Conservation (phyloP, 2,888 invertebrate species). For the Cantharis rustica region DNA sequence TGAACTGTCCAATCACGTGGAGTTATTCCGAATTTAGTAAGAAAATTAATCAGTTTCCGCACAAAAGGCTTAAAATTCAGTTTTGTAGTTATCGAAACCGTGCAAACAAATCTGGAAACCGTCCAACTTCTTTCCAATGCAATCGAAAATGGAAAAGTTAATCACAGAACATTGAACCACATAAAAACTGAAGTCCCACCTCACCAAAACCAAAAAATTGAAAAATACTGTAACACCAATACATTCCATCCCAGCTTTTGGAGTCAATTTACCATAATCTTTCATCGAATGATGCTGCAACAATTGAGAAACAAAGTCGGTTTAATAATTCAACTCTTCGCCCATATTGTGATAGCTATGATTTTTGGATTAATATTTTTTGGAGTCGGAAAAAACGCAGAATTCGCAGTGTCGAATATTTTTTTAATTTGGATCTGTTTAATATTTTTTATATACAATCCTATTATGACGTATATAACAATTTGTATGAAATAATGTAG, state of each 20-base stretch:
- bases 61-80: not conserved
- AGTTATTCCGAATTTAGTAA: constrained; percentile 76
- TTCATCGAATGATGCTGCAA: constrained; percentile 62
- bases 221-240: constrained; percentile 18
- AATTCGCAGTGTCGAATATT: constrained; percentile 61
- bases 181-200: no score
- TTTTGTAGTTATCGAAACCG: constrained; percentile 56
- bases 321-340: constrained; percentile 62
- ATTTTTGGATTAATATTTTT: constrained; percentile 64
- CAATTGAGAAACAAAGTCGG: constrained; percentile 59
- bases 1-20: constrained; percentile 75
- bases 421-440: constrained; percentile 64
- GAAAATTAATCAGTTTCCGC: constrained; percentile 12
- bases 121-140: constrained; percentile 44
- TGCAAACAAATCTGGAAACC: constrained; percentile 46
- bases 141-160: constrained; percentile 55
- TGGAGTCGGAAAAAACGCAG: constrained; percentile 63
- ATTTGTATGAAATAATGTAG: constrained; percentile 60
- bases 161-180: constrained; percentile 29
- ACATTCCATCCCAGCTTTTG: constrained; percentile 52
- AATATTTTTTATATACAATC: constrained; percentile 69
- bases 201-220: constrained; percentile 3
- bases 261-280: constrained; percentile 60
- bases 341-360: constrained; percentile 61
- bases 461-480: constrained; percentile 65